These are phyloP conservation scores for Pterocles gutturalis DNA, from an alignment of 2,113 vertebrate species.

Conservation along the genomic window DNA sequence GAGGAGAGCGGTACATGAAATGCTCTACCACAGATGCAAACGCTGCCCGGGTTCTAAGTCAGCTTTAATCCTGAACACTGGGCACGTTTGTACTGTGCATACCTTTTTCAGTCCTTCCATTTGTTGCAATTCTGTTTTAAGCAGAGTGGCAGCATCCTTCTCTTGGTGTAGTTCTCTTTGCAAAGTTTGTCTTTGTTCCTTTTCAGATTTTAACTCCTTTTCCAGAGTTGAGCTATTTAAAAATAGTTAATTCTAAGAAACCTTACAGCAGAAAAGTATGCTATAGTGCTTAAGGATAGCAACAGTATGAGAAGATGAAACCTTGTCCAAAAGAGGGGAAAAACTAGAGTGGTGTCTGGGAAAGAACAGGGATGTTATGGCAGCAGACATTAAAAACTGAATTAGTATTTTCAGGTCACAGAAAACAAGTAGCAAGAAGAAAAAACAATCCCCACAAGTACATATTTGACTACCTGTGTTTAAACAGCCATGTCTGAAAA, in stretches of 20 bases:
- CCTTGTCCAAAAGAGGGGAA: background rate
- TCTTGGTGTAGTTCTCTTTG: slow-evolving; percentile 89
- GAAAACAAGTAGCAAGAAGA: background rate
- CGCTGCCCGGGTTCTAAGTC: background rate
- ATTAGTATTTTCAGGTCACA: background rate
- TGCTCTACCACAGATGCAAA: background rate
- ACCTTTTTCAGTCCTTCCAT: slow-evolving; percentile 90
- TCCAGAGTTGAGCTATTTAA: slow-evolving; percentile 86
- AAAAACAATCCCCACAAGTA: background rate
- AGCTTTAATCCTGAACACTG: background rate
- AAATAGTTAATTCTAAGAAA: slow-evolving; percentile 10
- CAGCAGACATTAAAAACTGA: background rate
- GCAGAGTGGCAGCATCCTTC: slow-evolving; percentile 86
- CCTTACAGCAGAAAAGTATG: background rate
- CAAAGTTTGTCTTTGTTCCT: slow-evolving; percentile 89
- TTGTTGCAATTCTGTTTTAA: slow-evolving; percentile 92
- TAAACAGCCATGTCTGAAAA: background rate
- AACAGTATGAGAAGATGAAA: background rate
- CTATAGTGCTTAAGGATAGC: background rate
- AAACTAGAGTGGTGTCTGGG: background rate
- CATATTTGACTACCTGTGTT: background rate
- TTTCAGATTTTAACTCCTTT: slow-evolving; percentile 89
- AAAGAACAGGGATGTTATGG: background rate
- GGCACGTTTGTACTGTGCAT: background rate
- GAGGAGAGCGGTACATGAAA: background rate